Percentiles rank a stretch among this genome's conserved stretches.
Conservation (phyloP, 2,888 invertebrate species). For the Ornithoptera priamus region DNA sequence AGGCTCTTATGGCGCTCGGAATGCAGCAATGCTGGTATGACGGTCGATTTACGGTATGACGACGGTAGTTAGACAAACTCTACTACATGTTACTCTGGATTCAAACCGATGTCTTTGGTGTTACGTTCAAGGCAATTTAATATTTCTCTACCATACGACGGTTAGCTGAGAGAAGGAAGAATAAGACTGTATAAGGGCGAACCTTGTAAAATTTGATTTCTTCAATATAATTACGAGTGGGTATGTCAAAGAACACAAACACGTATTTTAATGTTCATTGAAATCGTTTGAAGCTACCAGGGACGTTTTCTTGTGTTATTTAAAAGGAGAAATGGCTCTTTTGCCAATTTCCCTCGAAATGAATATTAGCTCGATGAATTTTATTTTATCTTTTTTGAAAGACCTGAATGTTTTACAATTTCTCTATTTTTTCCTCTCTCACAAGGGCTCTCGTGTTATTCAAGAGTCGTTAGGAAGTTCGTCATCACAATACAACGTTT, state of each 20-base stretch:
- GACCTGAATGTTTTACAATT: slow-evolving; percentile 23
- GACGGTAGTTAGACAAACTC: too few relatives aligned
- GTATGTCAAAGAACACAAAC: not conserved
- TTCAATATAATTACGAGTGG: not conserved
- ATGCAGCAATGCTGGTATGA: too few relatives aligned
- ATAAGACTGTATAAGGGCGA: too few relatives aligned
- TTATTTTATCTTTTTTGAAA: slow-evolving; percentile 22
- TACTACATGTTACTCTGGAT: too few relatives aligned
- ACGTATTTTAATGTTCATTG: not conserved
- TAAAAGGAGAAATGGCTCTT: not conserved
- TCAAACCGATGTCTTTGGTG: too few relatives aligned
- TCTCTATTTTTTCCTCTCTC: slow-evolving; percentile 13
- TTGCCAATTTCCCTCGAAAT: slow-evolving; percentile 9
- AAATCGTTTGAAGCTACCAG: not conserved
- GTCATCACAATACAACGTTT: slow-evolving; percentile 29
- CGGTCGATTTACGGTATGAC: too few relatives aligned
- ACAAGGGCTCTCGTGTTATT: slow-evolving; percentile 23
- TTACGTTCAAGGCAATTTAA: too few relatives aligned
- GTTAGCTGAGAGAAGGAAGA: too few relatives aligned
- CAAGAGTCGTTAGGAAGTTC: slow-evolving; percentile 26
- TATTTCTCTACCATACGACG: too few relatives aligned
- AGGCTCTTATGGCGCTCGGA: too few relatives aligned
- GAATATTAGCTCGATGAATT: slow-evolving; percentile 26
- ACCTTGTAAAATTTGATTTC: too few relatives aligned
- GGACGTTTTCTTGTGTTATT: slow-evolving; percentile 8